Conservation (phyloP, 2,113 vertebrate genomes). For the Nestor notabilis region DNA sequence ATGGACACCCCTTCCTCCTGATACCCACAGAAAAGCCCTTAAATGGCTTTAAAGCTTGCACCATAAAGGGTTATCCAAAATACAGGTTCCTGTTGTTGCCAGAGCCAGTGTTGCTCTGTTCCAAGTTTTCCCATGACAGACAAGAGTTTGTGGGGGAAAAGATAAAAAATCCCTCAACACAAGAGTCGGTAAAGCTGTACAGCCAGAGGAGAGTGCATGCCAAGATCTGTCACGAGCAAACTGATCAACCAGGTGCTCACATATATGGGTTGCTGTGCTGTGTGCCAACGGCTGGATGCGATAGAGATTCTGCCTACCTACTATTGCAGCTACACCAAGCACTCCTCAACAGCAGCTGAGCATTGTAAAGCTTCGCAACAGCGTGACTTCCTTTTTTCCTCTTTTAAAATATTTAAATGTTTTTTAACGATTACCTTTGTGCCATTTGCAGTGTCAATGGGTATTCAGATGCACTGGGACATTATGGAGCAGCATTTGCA, state of each 20-base stretch:
- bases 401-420: background rate
- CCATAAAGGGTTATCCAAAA: background rate
- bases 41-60: background rate
- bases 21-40: background rate
- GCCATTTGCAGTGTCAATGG: background rate
- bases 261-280: background rate
- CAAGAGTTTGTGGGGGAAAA: background rate
- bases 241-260: slow-evolving; percentile 45
- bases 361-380: background rate
- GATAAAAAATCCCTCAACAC: background rate
- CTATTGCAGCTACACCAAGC: background rate
- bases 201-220: background rate
- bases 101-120: background rate
- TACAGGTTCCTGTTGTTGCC: background rate
- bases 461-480: background rate
- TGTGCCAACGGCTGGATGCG: background rate
- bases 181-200: slow-evolving; percentile 24
- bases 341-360: background rate
- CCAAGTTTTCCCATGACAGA: slow-evolving; percentile 16
- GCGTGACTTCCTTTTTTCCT: background rate
- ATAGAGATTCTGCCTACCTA: background rate
- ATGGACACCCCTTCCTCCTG: background rate
- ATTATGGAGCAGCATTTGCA: background rate
- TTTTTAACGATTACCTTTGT: fast-evolving
- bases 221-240: slow-evolving; percentile 33